Conservation (phyloP, 2,888 invertebrate genomes). For the Pandemis heparana region DNA sequence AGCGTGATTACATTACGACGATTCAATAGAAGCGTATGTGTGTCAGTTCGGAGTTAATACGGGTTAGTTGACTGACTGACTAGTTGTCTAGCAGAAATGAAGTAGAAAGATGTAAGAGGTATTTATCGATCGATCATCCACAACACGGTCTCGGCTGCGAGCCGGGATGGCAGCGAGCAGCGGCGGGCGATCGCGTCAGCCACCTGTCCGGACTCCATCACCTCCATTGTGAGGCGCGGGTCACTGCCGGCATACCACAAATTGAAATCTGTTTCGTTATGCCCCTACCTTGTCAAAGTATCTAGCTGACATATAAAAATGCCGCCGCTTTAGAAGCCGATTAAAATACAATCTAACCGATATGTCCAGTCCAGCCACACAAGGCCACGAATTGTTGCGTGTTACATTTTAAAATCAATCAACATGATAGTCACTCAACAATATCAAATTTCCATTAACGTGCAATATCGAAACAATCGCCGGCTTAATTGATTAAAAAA, state of each 20-base stretch:
- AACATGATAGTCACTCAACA: constrained; percentile 74
- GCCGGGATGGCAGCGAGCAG: constrained; percentile 51
- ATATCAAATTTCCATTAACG: constrained; percentile 72
- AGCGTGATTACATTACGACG: constrained; percentile 18
- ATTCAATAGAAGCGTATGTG: constrained; percentile 1
- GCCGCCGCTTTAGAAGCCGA: constrained; percentile 74
- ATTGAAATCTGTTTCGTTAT: constrained; percentile 83
- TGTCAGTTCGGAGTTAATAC: constrained; percentile 14
- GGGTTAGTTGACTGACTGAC: constrained; percentile 13
- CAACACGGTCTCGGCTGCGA: constrained; percentile 46
- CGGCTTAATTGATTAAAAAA: constrained; percentile 79
- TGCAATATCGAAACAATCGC: constrained; percentile 67
- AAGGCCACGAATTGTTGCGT: constrained; percentile 60
- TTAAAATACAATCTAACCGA: constrained; percentile 62
- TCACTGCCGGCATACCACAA: constrained; percentile 73
- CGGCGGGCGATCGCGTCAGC: constrained; percentile 64
- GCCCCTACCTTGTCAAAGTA: constrained; percentile 68
- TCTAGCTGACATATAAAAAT: constrained; percentile 73
- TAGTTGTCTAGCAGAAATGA: constrained; percentile 51
- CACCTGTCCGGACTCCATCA: constrained; percentile 84
- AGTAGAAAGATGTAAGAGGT: constrained; percentile 56
- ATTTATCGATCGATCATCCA: constrained; percentile 69
- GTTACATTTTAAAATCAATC: constrained; percentile 70
- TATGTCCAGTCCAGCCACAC: constrained; percentile 56
- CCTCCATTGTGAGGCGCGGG: constrained; percentile 70